Evolutionary conservation across 2,888 invertebrate genomes (phyloP).

Genomic region (Pardosa pseudoannulata): DNA sequence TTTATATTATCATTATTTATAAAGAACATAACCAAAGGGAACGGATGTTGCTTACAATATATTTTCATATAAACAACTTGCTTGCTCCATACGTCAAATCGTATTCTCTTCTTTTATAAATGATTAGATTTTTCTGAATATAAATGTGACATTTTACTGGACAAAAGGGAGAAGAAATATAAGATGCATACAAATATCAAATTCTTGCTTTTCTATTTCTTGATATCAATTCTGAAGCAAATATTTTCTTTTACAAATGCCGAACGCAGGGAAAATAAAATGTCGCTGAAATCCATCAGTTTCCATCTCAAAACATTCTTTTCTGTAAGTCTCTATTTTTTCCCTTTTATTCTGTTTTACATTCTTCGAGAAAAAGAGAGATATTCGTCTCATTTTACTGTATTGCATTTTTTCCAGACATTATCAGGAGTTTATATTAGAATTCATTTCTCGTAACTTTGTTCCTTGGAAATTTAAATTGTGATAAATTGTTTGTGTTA

Average conservation of each 20-base stretch:
- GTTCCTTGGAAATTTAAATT: too few relatives aligned
- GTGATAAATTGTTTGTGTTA: too few relatives aligned
- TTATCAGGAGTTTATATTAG: too few relatives aligned
- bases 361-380: too few relatives aligned
- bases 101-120: not conserved
- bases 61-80: not conserved
- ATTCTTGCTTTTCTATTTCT: not conserved
- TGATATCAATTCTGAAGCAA: conserved; percentile 8
- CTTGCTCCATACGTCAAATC: not conserved
- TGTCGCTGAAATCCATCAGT: not conserved
- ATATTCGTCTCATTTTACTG: too few relatives aligned
- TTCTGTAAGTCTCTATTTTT: not conserved
- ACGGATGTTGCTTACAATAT: too few relatives aligned
- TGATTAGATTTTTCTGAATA: conserved; percentile 4
- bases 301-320: not conserved
- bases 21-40: too few relatives aligned
- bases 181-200: conserved; percentile 4
- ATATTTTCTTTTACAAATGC: not conserved
- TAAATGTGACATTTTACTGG: conserved; percentile 19
- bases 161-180: conserved; percentile 8
- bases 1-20: too few relatives aligned
- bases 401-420: too few relatives aligned
- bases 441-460: too few relatives aligned
- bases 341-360: not conserved
- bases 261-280: not conserved